Conservation (phyloP, 2,797 vertebrate genomes). For the Cyprinella venusta region DNA sequence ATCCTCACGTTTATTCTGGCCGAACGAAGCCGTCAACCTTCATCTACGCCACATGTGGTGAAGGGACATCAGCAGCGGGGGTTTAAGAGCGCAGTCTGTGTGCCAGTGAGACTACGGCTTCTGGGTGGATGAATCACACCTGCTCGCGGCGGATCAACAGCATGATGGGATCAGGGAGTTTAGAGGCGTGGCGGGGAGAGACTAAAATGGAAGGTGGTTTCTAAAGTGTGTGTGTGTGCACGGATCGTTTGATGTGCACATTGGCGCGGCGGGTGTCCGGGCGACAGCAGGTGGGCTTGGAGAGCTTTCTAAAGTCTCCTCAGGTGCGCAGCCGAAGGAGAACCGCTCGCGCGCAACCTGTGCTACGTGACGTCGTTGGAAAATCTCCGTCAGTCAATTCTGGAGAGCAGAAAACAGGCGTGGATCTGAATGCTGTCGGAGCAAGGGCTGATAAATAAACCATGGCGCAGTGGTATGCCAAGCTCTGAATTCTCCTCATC, state of each 20-base stretch:
- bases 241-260: slow-evolving; percentile 72
- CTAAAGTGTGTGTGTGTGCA: slow-evolving; percentile 60
- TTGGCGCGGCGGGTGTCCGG: slow-evolving; percentile 66
- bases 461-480: slow-evolving; percentile 10
- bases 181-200: slow-evolving; percentile 46
- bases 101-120: slow-evolving; percentile 21
- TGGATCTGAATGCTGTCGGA: slow-evolving; percentile 50
- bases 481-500: not conserved
- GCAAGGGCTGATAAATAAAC: slow-evolving; percentile 49
- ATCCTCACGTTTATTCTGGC: not conserved
- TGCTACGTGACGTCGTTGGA: slow-evolving; percentile 66
- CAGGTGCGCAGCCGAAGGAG: slow-evolving; percentile 50
- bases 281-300: slow-evolving; percentile 73
- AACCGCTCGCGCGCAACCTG: slow-evolving; percentile 50
- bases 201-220: slow-evolving; percentile 39
- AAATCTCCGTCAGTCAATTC: slow-evolving; percentile 47
- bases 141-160: slow-evolving; percentile 31
- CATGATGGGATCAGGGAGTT: slow-evolving; percentile 46
- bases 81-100: slow-evolving; percentile 27
- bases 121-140: slow-evolving; percentile 37
- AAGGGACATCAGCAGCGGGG: slow-evolving; percentile 26
- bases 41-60: not conserved
- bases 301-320: slow-evolving; percentile 69
- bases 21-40: slow-evolving; percentile 21
- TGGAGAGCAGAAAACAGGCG: slow-evolving; percentile 51